Base-by-base conservation (phyloP, 2,888 invertebrate genomes). In the Podotricha telesiphe region DNA sequence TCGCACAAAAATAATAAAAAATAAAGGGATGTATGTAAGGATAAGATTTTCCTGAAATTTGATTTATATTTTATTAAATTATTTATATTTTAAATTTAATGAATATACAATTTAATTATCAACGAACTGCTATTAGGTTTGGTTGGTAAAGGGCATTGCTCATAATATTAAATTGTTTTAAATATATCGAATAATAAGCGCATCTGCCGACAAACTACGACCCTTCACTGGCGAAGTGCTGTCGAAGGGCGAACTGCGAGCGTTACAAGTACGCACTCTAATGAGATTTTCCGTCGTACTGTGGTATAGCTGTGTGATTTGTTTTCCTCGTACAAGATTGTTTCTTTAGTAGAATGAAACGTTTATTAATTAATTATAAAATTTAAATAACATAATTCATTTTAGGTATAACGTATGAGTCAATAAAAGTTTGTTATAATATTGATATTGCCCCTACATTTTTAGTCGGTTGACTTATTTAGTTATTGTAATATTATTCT, bases 1-100 rank as follows among this genome's bases (percentile, higher is more conserved):
- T 85, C 81, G 81, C 83, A 84, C 83, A 85, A 83, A 88, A 89
- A 87, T 87, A 87, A 85, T 85, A 83, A 81, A 76, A 79, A 80
- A 81, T 70, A 72, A 66, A 15, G 19, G 28, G 40, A 47, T 45
- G 22, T 34, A 45, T 34, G 34, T 47, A 47, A 11, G 45, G 22
- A 15, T 59, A 51, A n/a, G 37, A 66, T 58, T 66, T 58, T 58
- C 40, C 48, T 47, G 20, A 17, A 59, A 45, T 59, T 66, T 48
- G 28, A 1, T 42, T 48, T 47, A 45, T 17, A 48, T 28, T 48
- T 19, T 22, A 45, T 59, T 1, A 45, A 45, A 42, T 20, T 4
- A 15, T 58, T 22, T 28, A 22, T 45, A 6, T 22, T 45, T 40
- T 5, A 48, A 48, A 11, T 48, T 48, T 56, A 0, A 15, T 19